A percentile compares a stretch with the other conserved stretches of the same genome.
Conservation (phyloP, 2,888 invertebrate species). For the Cheilosia urbana region DNA sequence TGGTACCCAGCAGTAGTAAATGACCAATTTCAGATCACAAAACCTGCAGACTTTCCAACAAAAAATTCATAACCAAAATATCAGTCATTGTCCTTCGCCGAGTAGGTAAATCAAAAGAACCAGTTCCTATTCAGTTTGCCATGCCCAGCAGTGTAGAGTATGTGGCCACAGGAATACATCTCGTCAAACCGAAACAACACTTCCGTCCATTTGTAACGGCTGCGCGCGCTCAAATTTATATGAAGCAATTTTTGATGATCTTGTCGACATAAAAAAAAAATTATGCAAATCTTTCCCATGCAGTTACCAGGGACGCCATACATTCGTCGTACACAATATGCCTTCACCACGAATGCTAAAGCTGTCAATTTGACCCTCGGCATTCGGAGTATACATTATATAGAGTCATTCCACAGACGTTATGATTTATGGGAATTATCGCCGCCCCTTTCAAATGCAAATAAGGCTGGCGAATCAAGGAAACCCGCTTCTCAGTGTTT, state of each 20-base stretch:
- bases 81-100: background rate
- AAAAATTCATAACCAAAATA: background rate
- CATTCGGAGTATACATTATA: background rate
- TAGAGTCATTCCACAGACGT: constrained; percentile 58
- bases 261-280: constrained; percentile 40
- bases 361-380: constrained; percentile 51
- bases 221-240: constrained; percentile 20
- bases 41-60: no score
- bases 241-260: constrained; percentile 50
- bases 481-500: constrained; percentile 30
- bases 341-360: constrained; percentile 31
- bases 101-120: constrained; percentile 23
- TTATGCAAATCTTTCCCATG: constrained; percentile 53
- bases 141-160: constrained; percentile 28
- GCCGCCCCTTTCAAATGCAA: constrained; percentile 65
- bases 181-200: constrained; percentile 57
- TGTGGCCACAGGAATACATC: constrained; percentile 65
- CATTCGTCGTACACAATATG: constrained; percentile 34
- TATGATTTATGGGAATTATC: constrained; percentile 72
- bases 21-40: no score
- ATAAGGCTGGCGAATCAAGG: constrained; percentile 40
- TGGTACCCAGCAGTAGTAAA: no score
- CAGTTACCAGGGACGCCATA: constrained; percentile 35
- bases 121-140: constrained; percentile 11
- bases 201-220: constrained; percentile 57